Evolutionary conservation across 2,888 invertebrate genomes (phyloP).

Genomic region (Hyles lineata): DNA sequence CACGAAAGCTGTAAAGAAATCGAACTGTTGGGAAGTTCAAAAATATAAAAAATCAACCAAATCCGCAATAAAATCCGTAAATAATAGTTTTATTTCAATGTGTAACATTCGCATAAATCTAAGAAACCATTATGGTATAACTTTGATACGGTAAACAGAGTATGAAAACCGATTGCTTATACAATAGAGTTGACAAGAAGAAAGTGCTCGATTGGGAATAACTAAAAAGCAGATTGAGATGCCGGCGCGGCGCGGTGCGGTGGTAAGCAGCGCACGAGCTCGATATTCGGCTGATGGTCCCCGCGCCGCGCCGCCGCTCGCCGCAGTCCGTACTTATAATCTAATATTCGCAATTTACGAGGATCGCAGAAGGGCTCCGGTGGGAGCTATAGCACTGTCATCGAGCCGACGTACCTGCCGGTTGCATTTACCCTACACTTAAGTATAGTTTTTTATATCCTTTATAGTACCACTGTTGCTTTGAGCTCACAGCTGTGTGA

Average conservation of each 20-base stretch:
- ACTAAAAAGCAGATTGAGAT: slow-evolving; percentile 76
- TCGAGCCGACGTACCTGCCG: slow-evolving; percentile 75
- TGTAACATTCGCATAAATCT: too few relatives aligned
- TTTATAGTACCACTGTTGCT: slow-evolving; percentile 65
- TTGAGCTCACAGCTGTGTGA: slow-evolving; percentile 35
- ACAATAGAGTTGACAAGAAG: neutral
- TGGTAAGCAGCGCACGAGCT: slow-evolving; percentile 75
- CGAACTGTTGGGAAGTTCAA: too few relatives aligned
- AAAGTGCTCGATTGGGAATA: slow-evolving; percentile 44
- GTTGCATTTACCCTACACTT: slow-evolving; percentile 68
- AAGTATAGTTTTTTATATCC: slow-evolving; percentile 40
- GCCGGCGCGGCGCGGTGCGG: slow-evolving; percentile 59
- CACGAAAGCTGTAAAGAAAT: too few relatives aligned
- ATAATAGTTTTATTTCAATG: too few relatives aligned
- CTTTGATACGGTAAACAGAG: neutral
- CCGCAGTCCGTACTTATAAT: slow-evolving; percentile 83
- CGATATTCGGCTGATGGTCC: slow-evolving; percentile 79
- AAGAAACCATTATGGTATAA: too few relatives aligned
- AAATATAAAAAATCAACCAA: too few relatives aligned
- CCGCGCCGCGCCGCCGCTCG: slow-evolving; percentile 53
- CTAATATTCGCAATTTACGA: slow-evolving; percentile 85
- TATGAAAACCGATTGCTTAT: neutral
- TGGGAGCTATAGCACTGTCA: slow-evolving; percentile 80
- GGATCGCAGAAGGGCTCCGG: slow-evolving; percentile 76
- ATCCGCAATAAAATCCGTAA: too few relatives aligned